Base-by-base conservation (phyloP, 2,113 vertebrate species). In the Connochaetes taurinus region DNA sequence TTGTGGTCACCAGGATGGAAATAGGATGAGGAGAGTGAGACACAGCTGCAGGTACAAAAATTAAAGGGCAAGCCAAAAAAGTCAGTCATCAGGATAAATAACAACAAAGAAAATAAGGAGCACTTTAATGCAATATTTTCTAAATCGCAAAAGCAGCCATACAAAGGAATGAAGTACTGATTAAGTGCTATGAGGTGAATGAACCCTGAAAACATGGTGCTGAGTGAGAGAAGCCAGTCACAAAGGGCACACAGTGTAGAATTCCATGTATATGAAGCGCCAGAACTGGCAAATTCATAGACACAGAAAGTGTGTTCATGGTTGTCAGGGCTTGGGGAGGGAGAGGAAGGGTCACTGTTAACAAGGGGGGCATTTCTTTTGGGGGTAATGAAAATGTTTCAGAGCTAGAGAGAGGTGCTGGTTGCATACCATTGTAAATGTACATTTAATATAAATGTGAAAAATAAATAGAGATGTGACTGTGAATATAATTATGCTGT, bases 131-230 rank as follows among this genome's bases (percentile, higher is more conserved):
- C 19, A n/a, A n/a, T 64, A 6, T 21, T 81, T 88, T 31, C 67
- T 25, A 84, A 91, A 91, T 11, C 10, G 7, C 13, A 50, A 60
- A 90, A 60, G 6, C 27, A 91, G 67, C 21, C 43, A 1, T 17
- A 6, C 40, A 62, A 84, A 57, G 23, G 36, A 58, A 13, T 2
- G 16, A 67, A 45, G 16, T 2, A 1, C 33, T 43, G 50, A 47
- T 19, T 71, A 7, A 0, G 0, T 0, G 8, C 29, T n/a, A 12
- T 27, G 2, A 25, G 2, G 5, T 2, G 23, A 58, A 47, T 0
- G n/a, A 11, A 5, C 36, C 50, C 29, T 0, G 2, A 33, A 57
- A 6, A 53, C 19, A 12, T 1, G 5, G 23, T 0, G 3, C 86
- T 25, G 25, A n/a, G 40, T 7, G 53, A 33, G 12, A 33, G 23